These are phyloP conservation scores for Eudasyphora cyanicolor DNA, from an alignment of 2,888 invertebrate genomes.

Conservation along the genomic window DNA sequence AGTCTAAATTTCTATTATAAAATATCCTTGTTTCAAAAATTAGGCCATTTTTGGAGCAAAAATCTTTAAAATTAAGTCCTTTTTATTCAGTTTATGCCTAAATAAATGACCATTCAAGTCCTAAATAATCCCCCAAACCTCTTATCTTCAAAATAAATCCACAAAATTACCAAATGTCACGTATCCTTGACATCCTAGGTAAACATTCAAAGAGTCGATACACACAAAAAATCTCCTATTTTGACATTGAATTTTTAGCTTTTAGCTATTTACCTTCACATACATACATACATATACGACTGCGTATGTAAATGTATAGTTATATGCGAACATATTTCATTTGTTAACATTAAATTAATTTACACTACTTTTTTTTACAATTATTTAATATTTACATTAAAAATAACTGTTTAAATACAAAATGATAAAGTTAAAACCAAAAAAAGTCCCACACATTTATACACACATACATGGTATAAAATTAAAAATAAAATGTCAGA, in stretches of 20 bases:
- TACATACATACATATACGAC: neutral
- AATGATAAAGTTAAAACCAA: constrained; percentile 4
- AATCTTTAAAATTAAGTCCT: too few relatives aligned
- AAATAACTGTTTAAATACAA: constrained; percentile 31
- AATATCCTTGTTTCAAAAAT: too few relatives aligned
- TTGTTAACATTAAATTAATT: constrained; percentile 30
- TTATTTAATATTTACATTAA: constrained; percentile 57
- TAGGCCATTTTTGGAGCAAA: too few relatives aligned
- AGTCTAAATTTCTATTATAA: too few relatives aligned
- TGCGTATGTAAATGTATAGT: neutral
- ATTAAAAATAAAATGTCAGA: constrained; percentile 16
- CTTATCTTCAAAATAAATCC: constrained; percentile 11
- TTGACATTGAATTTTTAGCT: constrained; percentile 54
- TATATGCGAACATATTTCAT: too few relatives aligned
- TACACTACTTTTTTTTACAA: constrained; percentile 30
- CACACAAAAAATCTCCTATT: constrained; percentile 33
- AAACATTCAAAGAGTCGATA: constrained; percentile 39
- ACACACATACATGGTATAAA: too few relatives aligned
- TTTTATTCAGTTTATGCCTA: too few relatives aligned
- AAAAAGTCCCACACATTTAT: too few relatives aligned
- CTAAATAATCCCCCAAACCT: too few relatives aligned
- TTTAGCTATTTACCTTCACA: constrained; percentile 33
- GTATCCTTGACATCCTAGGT: constrained; percentile 54
- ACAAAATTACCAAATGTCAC: constrained; percentile 61
- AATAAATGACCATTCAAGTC: too few relatives aligned